phyloP scores from a whole-genome alignment of 2,797 vertebrate genomes.

The Hippoglossus hippoglossus region DNA sequence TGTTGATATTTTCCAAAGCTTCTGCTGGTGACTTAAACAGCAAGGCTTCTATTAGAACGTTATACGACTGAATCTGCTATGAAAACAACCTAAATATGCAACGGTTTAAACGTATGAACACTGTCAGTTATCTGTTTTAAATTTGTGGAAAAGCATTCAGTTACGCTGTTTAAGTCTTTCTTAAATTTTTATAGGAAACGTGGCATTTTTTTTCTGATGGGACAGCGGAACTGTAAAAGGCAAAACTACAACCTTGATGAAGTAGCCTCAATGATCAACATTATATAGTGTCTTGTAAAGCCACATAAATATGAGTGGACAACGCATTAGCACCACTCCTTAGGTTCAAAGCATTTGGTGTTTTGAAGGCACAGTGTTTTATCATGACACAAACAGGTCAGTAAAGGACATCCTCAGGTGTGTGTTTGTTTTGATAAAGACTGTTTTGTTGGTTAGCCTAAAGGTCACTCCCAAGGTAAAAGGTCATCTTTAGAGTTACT shows the following conservation, averaged over 20 bases:
- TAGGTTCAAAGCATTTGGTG: slow-evolving; percentile 12
- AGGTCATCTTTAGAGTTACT: not conserved
- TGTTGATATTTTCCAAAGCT: slow-evolving; percentile 46
- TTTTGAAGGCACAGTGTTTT: slow-evolving; percentile 37
- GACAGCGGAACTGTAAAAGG: too few species aligned
- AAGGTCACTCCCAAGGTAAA: too few species aligned
- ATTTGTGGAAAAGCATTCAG: too few species aligned
- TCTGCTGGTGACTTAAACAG: slow-evolving; percentile 21
- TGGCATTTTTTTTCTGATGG: too few species aligned
- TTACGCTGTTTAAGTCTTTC: too few species aligned
- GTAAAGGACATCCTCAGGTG: slow-evolving; percentile 13
- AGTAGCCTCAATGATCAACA: not conserved
- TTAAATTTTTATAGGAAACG: too few species aligned
- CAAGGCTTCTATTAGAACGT: slow-evolving; percentile 11
- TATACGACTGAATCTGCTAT: not conserved
- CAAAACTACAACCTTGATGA: too few species aligned
- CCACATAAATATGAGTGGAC: not conserved
- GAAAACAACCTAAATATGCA: slow-evolving; percentile 13
- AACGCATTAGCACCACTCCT: not conserved
- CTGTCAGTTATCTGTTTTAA: not conserved
- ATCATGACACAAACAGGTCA: slow-evolving; percentile 40
- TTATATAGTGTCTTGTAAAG: too few species aligned
- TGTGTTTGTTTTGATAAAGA: not conserved
- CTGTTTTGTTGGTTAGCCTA: too few species aligned
- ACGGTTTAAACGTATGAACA: not conserved